Base-by-base conservation (phyloP, 2,797 vertebrate genomes). In the Oophaga sylvatica region DNA sequence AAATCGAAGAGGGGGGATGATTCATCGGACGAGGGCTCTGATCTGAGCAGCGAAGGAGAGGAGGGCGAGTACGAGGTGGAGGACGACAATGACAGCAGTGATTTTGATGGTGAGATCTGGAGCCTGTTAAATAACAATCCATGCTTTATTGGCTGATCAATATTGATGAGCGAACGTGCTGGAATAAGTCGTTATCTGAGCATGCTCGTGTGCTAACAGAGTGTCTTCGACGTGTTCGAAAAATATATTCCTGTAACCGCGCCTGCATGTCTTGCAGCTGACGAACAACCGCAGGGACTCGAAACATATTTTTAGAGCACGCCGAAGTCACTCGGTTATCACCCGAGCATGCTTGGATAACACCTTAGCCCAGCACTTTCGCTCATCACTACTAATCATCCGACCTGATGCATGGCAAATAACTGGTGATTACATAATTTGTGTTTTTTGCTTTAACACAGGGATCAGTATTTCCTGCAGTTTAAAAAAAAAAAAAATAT, bases 1-100 rank as follows among this genome's bases (percentile, higher is more conserved):
- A 90, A 89, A 45, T 82, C 41, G 77, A 84, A 88, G 87, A 48
- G 57, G 15, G 26, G 4, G 0, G 89, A 84, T 2, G 81, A 92
- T 20, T 93, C 92, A 17, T 93, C 91, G 3, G 92, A 95, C 0
- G 93, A 94, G 65, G 87, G 93, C 59, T 96, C 94, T 1, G 95
- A 95, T 76, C 87, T 87, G 87, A 96, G 96, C 81, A 93, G 93
- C 59, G 90, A 93, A 0, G 94, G 94, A 0, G 93, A 90, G 0
- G 83, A 88, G 78, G 92, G 92, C 0, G 63, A 60, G 1, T 92
- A 92, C 0, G 91, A 93, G 45, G 81, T 93, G 0, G 92, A 92
- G 41, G 53, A 92, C 1, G 91, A 92, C 1, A 91, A 92, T 0
- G 91, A 91, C 19, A 83, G 48, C 63, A 91, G 92, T 0, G 85